Evolutionary conservation across 2,797 vertebrate genomes (phyloP).

Genomic region (Rhincodon typus): DNA sequence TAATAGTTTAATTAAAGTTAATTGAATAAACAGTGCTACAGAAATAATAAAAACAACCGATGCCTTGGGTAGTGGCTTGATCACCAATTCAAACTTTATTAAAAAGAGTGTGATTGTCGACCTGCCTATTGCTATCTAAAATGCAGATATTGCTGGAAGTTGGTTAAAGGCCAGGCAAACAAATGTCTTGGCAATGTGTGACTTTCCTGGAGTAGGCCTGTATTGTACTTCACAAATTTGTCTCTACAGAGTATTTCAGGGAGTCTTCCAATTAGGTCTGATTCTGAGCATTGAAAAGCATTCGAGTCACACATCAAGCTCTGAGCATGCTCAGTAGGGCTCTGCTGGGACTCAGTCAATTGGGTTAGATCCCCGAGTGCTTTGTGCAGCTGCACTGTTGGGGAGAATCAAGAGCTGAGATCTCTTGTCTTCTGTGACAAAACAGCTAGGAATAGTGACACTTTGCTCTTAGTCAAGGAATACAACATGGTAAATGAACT

Average conservation of each 20-base stretch:
- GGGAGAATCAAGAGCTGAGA: constrained; percentile 40
- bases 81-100: no score
- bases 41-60: neutral
- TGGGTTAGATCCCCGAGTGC: constrained; percentile 52
- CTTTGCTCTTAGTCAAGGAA: constrained; percentile 12
- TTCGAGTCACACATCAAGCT: constrained; percentile 57
- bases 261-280: constrained; percentile 54
- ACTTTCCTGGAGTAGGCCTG: neutral
- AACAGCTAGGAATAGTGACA: constrained; percentile 37
- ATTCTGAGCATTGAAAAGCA: constrained; percentile 57
- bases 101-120: neutral
- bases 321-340: constrained; percentile 48
- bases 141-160: neutral
- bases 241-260: constrained; percentile 48
- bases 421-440: neutral
- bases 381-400: constrained; percentile 52
- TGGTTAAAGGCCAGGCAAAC: constrained; percentile 52
- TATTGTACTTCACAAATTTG: neutral
- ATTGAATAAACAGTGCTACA: neutral
- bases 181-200: neutral
- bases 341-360: constrained; percentile 52
- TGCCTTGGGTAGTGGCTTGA: no score
- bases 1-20: neutral
- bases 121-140: neutral
- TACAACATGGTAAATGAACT: neutral